These are phyloP conservation scores for Actias luna DNA, from an alignment of 2,888 invertebrate species.

Conservation along the genomic window DNA sequence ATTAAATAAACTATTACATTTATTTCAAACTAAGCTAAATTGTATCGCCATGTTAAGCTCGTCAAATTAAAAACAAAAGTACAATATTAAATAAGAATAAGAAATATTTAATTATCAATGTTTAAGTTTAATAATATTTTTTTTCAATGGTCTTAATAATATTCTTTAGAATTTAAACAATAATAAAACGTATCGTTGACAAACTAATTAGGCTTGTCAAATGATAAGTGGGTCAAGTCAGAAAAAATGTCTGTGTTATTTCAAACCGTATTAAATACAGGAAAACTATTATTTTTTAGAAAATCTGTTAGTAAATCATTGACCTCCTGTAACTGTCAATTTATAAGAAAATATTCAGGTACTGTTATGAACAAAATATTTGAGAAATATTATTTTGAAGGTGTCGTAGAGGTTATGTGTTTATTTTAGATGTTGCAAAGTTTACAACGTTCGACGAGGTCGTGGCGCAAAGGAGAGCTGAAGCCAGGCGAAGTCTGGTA, in stretches of 20 bases:
- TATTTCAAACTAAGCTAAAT: too few species aligned
- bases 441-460: slow-evolving; percentile 81
- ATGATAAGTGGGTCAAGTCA: slow-evolving; percentile 22
- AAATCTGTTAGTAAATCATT: slow-evolving; percentile 47
- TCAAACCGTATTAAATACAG: slow-evolving; percentile 55
- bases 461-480: slow-evolving; percentile 79
- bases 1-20: not conserved
- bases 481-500: slow-evolving; percentile 87
- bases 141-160: not conserved
- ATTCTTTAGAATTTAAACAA: not conserved
- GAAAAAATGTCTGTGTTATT: slow-evolving; percentile 69
- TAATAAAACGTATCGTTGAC: not conserved
- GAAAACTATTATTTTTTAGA: slow-evolving; percentile 52
- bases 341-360: slow-evolving; percentile 62
- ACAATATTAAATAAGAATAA: too few species aligned
- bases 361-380: slow-evolving; percentile 23
- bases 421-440: slow-evolving; percentile 56
- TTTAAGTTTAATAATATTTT: too few species aligned
- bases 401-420: slow-evolving; percentile 63
- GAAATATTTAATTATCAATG: too few species aligned
- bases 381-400: slow-evolving; percentile 33
- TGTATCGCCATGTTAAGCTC: too few species aligned
- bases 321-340: slow-evolving; percentile 51
- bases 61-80: too few species aligned
- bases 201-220: slow-evolving; percentile 3